Evolutionary conservation across 2,113 vertebrate species (phyloP).

Genomic region (Danionella cerebrum): DNA sequence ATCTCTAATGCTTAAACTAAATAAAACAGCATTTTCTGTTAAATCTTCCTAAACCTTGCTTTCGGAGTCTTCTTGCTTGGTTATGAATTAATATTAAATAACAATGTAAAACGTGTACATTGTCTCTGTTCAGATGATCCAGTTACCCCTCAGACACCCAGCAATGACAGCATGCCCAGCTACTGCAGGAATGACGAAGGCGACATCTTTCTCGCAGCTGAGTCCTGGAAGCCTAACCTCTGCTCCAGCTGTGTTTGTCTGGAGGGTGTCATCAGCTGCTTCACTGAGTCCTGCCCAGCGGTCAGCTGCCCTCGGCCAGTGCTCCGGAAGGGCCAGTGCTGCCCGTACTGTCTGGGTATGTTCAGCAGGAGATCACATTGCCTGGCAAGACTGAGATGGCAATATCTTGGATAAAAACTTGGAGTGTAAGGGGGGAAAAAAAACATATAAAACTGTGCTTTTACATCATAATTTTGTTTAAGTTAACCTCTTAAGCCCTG

Average conservation of each 20-base stretch:
- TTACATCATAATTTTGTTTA: no score
- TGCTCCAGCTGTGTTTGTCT: slow-evolving; percentile 83
- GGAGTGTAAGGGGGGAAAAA: no score
- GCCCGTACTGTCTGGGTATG: slow-evolving; percentile 86
- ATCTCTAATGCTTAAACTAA: no score
- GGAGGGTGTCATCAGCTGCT: slow-evolving; percentile 77
- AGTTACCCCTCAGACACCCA: slow-evolving; percentile 63
- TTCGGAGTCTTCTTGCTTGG: no score
- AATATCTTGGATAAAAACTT: no score
- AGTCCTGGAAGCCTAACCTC: slow-evolving; percentile 86
- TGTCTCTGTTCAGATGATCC: slow-evolving; percentile 67
- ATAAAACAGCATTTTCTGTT: no score
- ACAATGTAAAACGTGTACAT: no score
- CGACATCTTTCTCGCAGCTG: slow-evolving; percentile 83
- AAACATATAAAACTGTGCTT: no score
- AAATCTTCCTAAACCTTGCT: no score
- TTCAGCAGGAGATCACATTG: background rate
- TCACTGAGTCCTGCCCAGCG: slow-evolving; percentile 77
- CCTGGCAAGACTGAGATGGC: no score
- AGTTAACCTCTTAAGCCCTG: no score
- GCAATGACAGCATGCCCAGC: slow-evolving; percentile 74
- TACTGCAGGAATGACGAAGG: slow-evolving; percentile 79
- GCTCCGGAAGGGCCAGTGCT: slow-evolving; percentile 83
- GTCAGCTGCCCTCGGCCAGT: slow-evolving; percentile 78
- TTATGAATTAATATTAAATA: no score